Evolutionary conservation across 2,113 vertebrate genomes (phyloP).

Genomic region (Xiphophorus hellerii): DNA sequence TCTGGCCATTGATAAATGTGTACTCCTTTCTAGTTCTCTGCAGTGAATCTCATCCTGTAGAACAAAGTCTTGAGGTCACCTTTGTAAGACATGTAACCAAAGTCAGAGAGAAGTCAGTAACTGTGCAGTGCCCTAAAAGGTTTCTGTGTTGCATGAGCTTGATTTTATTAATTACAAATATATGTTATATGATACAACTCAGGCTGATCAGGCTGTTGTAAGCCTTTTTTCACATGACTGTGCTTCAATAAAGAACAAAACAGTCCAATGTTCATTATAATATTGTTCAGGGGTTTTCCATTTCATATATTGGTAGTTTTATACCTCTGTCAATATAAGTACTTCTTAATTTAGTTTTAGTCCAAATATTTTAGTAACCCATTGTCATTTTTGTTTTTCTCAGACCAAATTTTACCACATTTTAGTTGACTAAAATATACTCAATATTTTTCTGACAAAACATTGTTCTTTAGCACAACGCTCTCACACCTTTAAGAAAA

Average conservation of each 20-base stretch:
- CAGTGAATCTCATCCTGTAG: not conserved
- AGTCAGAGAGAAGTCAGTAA: not conserved
- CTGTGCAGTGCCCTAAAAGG: not conserved
- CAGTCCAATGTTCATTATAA: too few relatives aligned
- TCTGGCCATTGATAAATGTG: constrained; percentile 18
- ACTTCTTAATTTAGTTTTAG: not conserved
- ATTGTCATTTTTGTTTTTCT: not conserved
- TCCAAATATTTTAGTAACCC: not conserved
- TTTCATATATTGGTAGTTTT: too few relatives aligned
- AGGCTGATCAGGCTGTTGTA: not conserved
- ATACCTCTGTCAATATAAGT: too few relatives aligned
- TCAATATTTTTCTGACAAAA: too few relatives aligned
- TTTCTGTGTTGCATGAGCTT: not conserved
- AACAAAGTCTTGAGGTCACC: not conserved
- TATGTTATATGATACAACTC: too few relatives aligned
- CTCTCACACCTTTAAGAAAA: not conserved
- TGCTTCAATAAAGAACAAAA: not conserved
- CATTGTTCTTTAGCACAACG: not conserved
- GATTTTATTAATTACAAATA: not conserved
- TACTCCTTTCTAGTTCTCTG: not conserved
- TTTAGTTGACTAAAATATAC: not conserved
- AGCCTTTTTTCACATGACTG: not conserved
- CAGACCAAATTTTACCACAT: not conserved
- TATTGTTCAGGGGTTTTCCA: too few relatives aligned
- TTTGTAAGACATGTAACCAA: constrained; percentile 7